These are phyloP conservation scores for Aegotheles bennettii DNA, from an alignment of 2,113 vertebrate species.

Conservation along the genomic window DNA sequence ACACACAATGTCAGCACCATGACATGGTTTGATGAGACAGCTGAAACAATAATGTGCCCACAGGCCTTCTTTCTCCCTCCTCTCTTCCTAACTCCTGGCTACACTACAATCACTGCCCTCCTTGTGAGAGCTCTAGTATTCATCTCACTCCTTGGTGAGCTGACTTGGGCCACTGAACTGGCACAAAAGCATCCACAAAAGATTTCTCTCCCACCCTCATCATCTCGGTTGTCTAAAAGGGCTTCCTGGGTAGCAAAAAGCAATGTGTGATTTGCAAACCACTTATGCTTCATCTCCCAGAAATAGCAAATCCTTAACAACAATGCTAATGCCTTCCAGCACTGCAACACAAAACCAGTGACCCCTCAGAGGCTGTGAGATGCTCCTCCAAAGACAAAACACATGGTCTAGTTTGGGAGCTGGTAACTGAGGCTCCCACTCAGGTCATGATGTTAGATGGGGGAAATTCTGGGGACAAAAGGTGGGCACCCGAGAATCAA, in stretches of 20 bases:
- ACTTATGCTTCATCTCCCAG: not conserved
- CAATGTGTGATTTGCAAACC: not conserved
- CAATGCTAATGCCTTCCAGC: not conserved
- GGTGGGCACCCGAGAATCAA: not conserved
- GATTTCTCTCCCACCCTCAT: accelerated
- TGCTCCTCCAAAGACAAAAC: not conserved
- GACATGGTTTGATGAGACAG: not conserved
- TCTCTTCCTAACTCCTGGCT: not conserved
- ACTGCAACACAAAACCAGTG: not conserved
- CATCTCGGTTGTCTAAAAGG: not conserved
- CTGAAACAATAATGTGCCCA: not conserved
- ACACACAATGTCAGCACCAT: not conserved
- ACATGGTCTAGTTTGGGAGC: not conserved
- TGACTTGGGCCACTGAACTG: not conserved
- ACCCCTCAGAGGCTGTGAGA: not conserved
- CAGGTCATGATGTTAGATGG: not conserved
- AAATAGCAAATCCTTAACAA: not conserved
- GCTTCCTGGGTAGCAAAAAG: not conserved
- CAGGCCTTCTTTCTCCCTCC: not conserved
- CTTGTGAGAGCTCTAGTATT: not conserved
- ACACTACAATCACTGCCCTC: not conserved
- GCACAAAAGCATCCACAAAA: not conserved
- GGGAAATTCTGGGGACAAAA: not conserved
- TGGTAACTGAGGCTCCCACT: not conserved
- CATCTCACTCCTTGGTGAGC: not conserved